Base-by-base conservation (phyloP, 2,113 vertebrate species). In the Sardina pilchardus region DNA sequence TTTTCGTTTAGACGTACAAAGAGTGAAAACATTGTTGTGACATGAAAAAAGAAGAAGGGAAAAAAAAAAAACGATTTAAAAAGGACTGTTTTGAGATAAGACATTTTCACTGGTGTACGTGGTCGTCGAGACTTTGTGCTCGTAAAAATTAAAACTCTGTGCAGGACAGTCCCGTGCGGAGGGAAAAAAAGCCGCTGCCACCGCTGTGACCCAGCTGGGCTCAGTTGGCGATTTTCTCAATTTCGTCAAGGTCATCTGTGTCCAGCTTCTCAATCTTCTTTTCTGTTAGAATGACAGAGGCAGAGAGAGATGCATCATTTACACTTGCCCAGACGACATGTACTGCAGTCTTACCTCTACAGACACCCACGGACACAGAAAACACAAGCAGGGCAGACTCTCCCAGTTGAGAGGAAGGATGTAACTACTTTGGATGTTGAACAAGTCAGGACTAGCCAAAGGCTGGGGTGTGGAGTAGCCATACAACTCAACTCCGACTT, bases 231-330 rank as follows among this genome's bases (percentile, higher is more conserved):
- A 99, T 99, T 92, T 97, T 99, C 94, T 99, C 98, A 7, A 99
- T 99, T 91, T 99, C 98, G 45, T 99, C 98, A 94, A 99, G 93
- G 92, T 99, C 98, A 0, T 99, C 97, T 0, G 98, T 97, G 92
- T 99, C 97, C 92, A 99, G 88, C 93, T 94, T 97, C 86, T 97
- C 96, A 80, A 99, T 98, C 91, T 97, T 98, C 94, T 99, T 98
- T 92, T 96, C 98, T 99, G 93, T 19, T 87, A 71, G 30, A 43
- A 59, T 21, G 53, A 82, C 30, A 78, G 6, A 90, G 14, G 3
- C 92, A 39, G 26, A 75, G 9, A 75, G 12, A 75, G 6, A 75
- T 16, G 30, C 1, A 14, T 8, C 71, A 39, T 17, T 36, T 17
- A 34, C 71, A 30, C 24, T n/a, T n/a, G n/a, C 39, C 24, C 1